phyloP scores from a whole-genome alignment of 37 sponge, comb jelly and placozoan genomes.

The Hexactinellida sp. region DNA sequence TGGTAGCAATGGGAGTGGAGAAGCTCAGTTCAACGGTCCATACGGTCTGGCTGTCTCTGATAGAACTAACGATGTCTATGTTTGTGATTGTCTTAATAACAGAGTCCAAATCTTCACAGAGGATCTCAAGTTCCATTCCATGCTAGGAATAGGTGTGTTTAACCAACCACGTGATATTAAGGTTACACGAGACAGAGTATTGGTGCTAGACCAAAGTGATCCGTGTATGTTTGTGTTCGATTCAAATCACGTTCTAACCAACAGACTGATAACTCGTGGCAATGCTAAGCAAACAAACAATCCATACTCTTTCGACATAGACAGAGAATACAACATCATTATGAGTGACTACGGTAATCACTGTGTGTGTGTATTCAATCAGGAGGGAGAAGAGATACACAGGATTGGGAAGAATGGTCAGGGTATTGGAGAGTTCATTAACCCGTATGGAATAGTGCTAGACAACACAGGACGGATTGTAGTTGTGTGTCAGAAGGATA shows the following conservation, averaged over 20 bases:
- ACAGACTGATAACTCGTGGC: not conserved
- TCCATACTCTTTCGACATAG: conserved; percentile 12
- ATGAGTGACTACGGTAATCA: not conserved
- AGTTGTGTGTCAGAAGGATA: not conserved
- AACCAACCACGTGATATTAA: conserved; percentile 2
- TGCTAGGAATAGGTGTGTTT: not conserved
- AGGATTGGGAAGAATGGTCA: not conserved
- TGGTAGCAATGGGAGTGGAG: conserved; percentile 8
- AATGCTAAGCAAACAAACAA: not conserved
- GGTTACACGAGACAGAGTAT: conserved; percentile 14
- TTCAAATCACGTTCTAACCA: conserved; percentile 1
- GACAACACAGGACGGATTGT: not conserved
- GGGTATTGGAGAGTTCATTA: not conserved
- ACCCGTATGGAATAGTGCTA: not conserved
- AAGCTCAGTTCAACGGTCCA: not conserved
- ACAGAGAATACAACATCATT: conserved; percentile 14
- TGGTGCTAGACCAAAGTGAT: conserved; percentile 5
- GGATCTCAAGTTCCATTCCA: conserved; percentile 16
- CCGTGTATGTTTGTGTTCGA: conserved; percentile 12
- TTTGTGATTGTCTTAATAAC: not conserved
- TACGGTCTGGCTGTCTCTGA: not conserved
- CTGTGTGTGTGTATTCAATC: conserved; percentile 13
- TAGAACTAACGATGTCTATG: not conserved
- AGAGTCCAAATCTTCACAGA: conserved; percentile 6
- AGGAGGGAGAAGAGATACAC: conserved; percentile 15